Conservation (phyloP, 2,797 vertebrate species). For the Cyclopterus lumpus region DNA sequence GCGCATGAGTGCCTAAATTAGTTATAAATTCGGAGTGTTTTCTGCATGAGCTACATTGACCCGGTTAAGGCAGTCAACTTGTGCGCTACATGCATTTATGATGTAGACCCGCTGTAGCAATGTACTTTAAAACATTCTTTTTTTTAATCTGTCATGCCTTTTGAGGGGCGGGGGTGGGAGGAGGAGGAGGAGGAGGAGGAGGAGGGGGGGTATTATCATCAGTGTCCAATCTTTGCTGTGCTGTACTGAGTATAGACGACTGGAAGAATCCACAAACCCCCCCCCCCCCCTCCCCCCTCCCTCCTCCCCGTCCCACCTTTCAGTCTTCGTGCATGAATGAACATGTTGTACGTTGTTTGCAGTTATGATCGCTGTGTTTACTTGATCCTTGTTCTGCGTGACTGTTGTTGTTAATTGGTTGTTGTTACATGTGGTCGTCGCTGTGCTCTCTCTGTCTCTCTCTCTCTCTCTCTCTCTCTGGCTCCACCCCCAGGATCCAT, state of each 20-base stretch:
- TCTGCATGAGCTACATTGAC: conserved; percentile 25
- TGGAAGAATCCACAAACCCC: not conserved
- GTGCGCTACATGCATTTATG: conserved; percentile 19
- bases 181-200: too few species aligned
- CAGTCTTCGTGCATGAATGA: conserved; percentile 9
- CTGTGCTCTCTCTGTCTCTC: too few species aligned
- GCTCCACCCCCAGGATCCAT: too few species aligned
- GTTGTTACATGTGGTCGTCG: too few species aligned
- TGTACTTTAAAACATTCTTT: not conserved
- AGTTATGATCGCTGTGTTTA: not conserved
- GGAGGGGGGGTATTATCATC: too few species aligned
- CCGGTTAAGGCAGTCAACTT: conserved; percentile 27
- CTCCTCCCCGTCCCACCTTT: not conserved
- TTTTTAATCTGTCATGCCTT: not conserved
- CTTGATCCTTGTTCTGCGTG: conserved; percentile 15
- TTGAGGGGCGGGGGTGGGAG: too few species aligned
- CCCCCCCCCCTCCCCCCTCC: not conserved
- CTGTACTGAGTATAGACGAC: not conserved
- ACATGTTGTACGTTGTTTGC: not conserved
- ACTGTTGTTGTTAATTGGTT: conserved; percentile 18
- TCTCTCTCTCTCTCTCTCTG: too few species aligned
- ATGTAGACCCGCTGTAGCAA: conserved; percentile 10
- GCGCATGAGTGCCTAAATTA: conserved; percentile 5
- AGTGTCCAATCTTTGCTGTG: not conserved
- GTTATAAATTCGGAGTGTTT: conserved; percentile 14